phyloP scores from a whole-genome alignment of 2,888 invertebrate species.

The Magallana nippona region DNA sequence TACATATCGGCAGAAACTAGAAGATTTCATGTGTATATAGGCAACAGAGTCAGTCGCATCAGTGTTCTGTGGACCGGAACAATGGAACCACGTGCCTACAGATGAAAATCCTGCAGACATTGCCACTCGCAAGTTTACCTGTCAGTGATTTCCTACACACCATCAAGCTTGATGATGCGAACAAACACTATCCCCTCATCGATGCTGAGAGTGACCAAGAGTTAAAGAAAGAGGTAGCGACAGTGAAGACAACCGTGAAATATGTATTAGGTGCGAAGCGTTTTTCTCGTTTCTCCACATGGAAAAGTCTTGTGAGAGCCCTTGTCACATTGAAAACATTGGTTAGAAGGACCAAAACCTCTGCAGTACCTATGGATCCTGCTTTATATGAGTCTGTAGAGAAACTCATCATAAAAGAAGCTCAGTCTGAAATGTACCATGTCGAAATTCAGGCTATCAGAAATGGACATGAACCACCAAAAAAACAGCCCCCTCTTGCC shows the following conservation, averaged over 20 bases:
- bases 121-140: conserved; percentile 48
- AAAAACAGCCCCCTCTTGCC: conserved; percentile 40
- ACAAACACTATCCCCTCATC: conserved; percentile 39
- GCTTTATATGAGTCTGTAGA: conserved; percentile 35
- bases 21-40: conserved; percentile 55
- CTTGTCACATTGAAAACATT: conserved; percentile 21
- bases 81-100: conserved; percentile 54
- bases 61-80: conserved; percentile 41
- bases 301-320: conserved; percentile 49
- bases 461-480: conserved; percentile 24
- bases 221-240: conserved; percentile 39
- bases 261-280: conserved; percentile 5
- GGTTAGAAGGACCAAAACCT: neutral
- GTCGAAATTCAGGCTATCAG: conserved; percentile 39
- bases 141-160: conserved; percentile 1
- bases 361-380: neutral
- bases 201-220: conserved; percentile 39
- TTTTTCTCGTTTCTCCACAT: conserved; percentile 53
- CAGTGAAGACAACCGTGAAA: conserved; percentile 2
- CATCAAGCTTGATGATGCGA: conserved; percentile 14
- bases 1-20: conserved; percentile 51
- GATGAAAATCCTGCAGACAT: conserved; percentile 51
- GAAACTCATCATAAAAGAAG: conserved; percentile 40
- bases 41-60: conserved; percentile 53
- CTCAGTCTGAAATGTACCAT: conserved; percentile 46